phyloP scores from a whole-genome alignment of 2,888 invertebrate genomes.

The Enchytraeus crypticus region DNA sequence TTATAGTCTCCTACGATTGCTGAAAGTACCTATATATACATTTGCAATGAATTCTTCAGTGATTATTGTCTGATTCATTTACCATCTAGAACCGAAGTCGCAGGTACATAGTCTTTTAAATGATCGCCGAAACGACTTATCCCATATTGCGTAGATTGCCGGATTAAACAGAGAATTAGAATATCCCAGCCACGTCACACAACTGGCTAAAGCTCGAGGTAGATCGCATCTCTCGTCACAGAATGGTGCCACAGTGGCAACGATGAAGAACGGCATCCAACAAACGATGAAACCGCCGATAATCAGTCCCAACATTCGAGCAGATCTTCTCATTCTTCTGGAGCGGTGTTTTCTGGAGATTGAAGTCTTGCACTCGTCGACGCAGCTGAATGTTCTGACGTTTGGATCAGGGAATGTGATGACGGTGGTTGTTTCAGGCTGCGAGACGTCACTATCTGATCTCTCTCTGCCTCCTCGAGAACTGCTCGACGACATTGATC shows the following conservation, averaged over 20 bases:
- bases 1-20: too few species aligned
- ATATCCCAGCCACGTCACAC: slow-evolving; percentile 47
- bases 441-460: neutral
- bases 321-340: slow-evolving; percentile 21
- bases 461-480: neutral
- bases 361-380: neutral
- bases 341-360: neutral
- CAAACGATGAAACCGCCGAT: slow-evolving; percentile 44
- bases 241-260: slow-evolving; percentile 41
- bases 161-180: slow-evolving; percentile 37
- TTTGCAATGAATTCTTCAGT: too few species aligned
- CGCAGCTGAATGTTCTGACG: neutral
- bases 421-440: neutral
- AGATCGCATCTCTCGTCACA: slow-evolving; percentile 18
- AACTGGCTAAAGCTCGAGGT: slow-evolving; percentile 29
- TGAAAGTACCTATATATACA: too few species aligned
- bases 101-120: slow-evolving; percentile 21
- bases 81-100: slow-evolving; percentile 11
- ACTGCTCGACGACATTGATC: neutral
- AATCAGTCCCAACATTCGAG: slow-evolving; percentile 26
- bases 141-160: slow-evolving; percentile 29
- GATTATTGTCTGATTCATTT: too few species aligned
- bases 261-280: slow-evolving; percentile 48
- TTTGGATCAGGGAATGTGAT: too few species aligned
- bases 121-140: slow-evolving; percentile 27